A percentile compares a stretch with the other conserved stretches of the same genome.
phyloP scores from a whole-genome alignment of 2,888 invertebrate genomes.

The Aspidiotus destructor region DNA sequence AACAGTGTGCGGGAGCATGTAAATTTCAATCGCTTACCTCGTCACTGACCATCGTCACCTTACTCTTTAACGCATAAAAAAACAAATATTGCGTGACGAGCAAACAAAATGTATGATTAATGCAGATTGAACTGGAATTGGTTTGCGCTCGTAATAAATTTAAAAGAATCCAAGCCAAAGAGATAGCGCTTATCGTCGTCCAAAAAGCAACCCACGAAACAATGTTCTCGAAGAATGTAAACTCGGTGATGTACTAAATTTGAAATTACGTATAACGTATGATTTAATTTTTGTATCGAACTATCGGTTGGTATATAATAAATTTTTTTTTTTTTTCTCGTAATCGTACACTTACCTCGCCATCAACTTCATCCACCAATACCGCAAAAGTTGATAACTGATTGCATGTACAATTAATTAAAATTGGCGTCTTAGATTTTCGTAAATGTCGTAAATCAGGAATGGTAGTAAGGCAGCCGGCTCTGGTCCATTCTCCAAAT shows the following conservation, averaged over 20 bases:
- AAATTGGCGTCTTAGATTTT: slow-evolving; percentile 46
- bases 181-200: slow-evolving; percentile 68
- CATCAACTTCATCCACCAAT: slow-evolving; percentile 77
- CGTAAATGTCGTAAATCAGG: slow-evolving; percentile 40
- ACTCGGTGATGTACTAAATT: slow-evolving; percentile 69
- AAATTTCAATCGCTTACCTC: slow-evolving; percentile 50
- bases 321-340: background rate
- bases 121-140: slow-evolving; percentile 88
- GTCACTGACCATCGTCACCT: slow-evolving; percentile 67
- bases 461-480: slow-evolving; percentile 74
- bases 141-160: slow-evolving; percentile 75
- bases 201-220: slow-evolving; percentile 83
- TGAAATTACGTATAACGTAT: slow-evolving; percentile 30
- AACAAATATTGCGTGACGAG: slow-evolving; percentile 78
- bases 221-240: slow-evolving; percentile 72
- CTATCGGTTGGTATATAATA: too few species aligned
- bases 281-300: background rate
- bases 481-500: slow-evolving; percentile 73
- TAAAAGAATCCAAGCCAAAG: slow-evolving; percentile 68
- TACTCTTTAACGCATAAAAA: slow-evolving; percentile 74
- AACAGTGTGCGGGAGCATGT: background rate
- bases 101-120: slow-evolving; percentile 83
- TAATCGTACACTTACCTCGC: slow-evolving; percentile 52
- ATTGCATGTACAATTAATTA: slow-evolving; percentile 85
- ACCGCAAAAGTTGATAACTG: slow-evolving; percentile 87